phyloP scores from a whole-genome alignment of 2,888 invertebrate genomes.

The Blastobasis lacticolella region DNA sequence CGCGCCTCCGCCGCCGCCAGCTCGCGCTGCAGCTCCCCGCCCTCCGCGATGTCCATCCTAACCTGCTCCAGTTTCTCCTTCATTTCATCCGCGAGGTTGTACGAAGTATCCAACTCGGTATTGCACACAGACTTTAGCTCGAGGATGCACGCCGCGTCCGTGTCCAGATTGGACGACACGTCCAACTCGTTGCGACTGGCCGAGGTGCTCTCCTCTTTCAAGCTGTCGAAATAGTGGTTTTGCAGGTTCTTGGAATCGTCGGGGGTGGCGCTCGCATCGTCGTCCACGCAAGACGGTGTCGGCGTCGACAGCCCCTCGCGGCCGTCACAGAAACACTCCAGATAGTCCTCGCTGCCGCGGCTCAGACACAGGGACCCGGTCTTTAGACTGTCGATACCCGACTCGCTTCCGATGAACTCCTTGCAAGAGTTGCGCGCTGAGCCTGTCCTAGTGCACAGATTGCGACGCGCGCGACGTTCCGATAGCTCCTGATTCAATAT shows the following conservation, averaged over 20 bases:
- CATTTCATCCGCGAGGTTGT: conserved; percentile 23
- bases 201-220: too few relatives aligned
- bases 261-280: background rate
- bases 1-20: too few relatives aligned
- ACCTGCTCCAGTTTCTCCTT: conserved; percentile 25
- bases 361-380: background rate
- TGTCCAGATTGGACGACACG: too few relatives aligned
- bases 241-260: background rate
- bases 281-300: background rate
- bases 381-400: conserved; percentile 19
- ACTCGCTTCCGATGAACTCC: conserved; percentile 23
- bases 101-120: too few relatives aligned
- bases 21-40: conserved; percentile 22
- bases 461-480: conserved; percentile 46
- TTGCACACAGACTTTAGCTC: too few relatives aligned
- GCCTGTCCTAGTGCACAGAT: conserved; percentile 36
- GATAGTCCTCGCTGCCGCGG: conserved; percentile 33
- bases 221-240: background rate
- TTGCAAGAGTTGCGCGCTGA: conserved; percentile 12
- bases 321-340: conserved; percentile 41
- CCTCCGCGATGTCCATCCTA: conserved; percentile 31
- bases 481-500: conserved; percentile 46
- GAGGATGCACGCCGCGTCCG: too few relatives aligned
- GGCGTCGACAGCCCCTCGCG: conserved; percentile 18
- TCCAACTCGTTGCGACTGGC: too few relatives aligned